Base-by-base conservation (phyloP, 2,113 vertebrate genomes). In the Centropus bengalensis region DNA sequence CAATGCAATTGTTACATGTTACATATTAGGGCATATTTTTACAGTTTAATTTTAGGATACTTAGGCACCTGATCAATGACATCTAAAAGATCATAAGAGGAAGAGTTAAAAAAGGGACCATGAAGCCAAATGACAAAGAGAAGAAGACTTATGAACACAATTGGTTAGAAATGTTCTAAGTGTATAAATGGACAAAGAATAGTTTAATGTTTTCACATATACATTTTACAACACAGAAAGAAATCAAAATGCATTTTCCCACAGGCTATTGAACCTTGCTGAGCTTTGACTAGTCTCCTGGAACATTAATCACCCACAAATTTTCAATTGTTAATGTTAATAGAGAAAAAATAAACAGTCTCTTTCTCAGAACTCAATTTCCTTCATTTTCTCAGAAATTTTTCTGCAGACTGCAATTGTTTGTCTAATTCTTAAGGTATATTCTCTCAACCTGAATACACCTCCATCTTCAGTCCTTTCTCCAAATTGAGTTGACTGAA, bases 241-340 rank as follows among this genome's bases (percentile, higher is more conserved):
- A 93, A 96, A 86, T 81, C 28, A 95, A 91, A 96, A 93, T 84
- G 47, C 44, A 40, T 60, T 94, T 96, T 81, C 32, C 58, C 45
- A 69, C 40, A 90, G 76, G 68, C 24, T 75, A 32, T n/a, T 91
- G 60, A 91, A 76, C 40, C 83, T 79, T 68, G 60, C 44, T 88
- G 91, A 94, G 93, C 36, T 94, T 94, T 88, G 64, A 89, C 49
- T 86, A 58, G 84, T 81, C 64, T 96, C 40, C 88, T 86, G 44
- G 71, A 83, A 81, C 47, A 60, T 86, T 81, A 90, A 86, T 95
- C 64, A 75, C 54, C 78, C n/a, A 28, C 20, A 95, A 88, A 83
- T 6, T 83, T 82, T 60, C 68, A 64, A 14, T 54, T 91, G 64
- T 70, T 78, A 90, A 75, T 58, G 27, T 71, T 79, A 91, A 64